Percentiles rank a stretch among this genome's conserved stretches.
Evolutionary conservation across 2,797 vertebrate genomes (phyloP).

Genomic region (Danio jaintianensis): DNA sequence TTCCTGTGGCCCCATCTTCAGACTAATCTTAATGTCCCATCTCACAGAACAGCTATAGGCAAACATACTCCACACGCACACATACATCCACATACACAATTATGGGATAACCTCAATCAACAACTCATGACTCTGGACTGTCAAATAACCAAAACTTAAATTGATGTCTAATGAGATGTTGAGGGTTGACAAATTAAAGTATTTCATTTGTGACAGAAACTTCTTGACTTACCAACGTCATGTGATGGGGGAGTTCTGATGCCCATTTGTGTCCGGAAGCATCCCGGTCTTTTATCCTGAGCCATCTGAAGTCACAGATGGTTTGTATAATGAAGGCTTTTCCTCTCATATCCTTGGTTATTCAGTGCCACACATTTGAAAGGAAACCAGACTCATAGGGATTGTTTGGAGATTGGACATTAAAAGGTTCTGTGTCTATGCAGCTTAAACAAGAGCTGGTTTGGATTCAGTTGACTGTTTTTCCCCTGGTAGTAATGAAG

Average conservation of each 20-base stretch:
- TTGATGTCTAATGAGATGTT: conserved; percentile 15
- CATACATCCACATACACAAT: conserved; percentile 5
- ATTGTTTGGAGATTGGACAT: conserved; percentile 66
- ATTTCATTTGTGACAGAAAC: conserved; percentile 19
- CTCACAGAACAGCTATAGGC: conserved; percentile 20
- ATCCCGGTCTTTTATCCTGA: conserved; percentile 66
- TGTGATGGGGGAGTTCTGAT: conserved; percentile 32
- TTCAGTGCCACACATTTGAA: conserved; percentile 72
- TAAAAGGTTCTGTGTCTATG: conserved; percentile 35
- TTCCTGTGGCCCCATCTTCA: conserved; percentile 61
- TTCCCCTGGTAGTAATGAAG: not conserved
- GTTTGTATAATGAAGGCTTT: conserved; percentile 76
- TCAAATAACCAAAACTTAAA: conserved; percentile 18
- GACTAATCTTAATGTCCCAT: conserved; percentile 57
- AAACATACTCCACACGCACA: conserved; percentile 32
- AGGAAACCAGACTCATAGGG: conserved; percentile 74
- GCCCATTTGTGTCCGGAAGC: conserved; percentile 56
- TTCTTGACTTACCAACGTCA: conserved; percentile 49
- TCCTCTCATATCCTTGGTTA: conserved; percentile 68
- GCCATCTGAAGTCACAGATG: conserved; percentile 77
- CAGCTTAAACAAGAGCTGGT: conserved; percentile 9
- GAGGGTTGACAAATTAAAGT: conserved; percentile 27
- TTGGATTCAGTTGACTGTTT: conserved; percentile 15
- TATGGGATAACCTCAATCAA: conserved; percentile 33
- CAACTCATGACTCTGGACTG: conserved; percentile 30